Percentiles rank a stretch among this genome's conserved stretches.
phyloP scores from a whole-genome alignment of 2,888 invertebrate genomes.

The Gastrophysa polygoni region DNA sequence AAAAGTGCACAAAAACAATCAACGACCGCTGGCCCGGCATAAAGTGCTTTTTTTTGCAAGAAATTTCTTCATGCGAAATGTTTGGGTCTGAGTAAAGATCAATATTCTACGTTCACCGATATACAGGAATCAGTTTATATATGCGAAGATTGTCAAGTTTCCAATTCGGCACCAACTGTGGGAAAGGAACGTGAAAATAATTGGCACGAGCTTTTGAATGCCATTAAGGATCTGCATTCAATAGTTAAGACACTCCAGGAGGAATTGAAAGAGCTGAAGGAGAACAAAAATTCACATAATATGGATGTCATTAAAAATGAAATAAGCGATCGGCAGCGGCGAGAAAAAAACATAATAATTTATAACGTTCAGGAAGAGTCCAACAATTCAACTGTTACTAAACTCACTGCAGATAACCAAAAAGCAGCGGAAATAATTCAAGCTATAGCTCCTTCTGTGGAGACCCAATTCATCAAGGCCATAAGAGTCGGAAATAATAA shows the following conservation, averaged over 20 bases:
- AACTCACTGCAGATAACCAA: neutral
- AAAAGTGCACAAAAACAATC: constrained; percentile 6
- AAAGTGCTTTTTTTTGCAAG: constrained; percentile 1
- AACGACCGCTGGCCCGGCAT: neutral
- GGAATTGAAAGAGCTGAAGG: constrained; percentile 1
- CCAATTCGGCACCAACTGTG: neutral
- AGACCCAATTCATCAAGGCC: neutral
- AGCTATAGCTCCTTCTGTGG: constrained; percentile 3
- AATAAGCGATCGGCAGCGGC: constrained; percentile 4
- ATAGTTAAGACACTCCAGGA: constrained; percentile 1
- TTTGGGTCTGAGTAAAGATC: neutral
- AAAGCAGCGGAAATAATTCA: constrained; percentile 6
- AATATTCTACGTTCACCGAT: neutral
- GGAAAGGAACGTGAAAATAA: neutral
- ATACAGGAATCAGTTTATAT: neutral
- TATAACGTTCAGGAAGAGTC: constrained; percentile 5
- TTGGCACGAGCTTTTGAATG: neutral
- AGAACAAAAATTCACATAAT: neutral
- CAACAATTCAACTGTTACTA: neutral
- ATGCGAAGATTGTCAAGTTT: neutral
- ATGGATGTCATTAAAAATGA: constrained; percentile 1
- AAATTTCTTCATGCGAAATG: constrained; percentile 2
- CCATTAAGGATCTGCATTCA: neutral
- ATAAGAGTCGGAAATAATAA: constrained; percentile 8
- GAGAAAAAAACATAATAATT: constrained; percentile 5